Conservation (phyloP, 2,888 invertebrate species). For the Buathra laborator region DNA sequence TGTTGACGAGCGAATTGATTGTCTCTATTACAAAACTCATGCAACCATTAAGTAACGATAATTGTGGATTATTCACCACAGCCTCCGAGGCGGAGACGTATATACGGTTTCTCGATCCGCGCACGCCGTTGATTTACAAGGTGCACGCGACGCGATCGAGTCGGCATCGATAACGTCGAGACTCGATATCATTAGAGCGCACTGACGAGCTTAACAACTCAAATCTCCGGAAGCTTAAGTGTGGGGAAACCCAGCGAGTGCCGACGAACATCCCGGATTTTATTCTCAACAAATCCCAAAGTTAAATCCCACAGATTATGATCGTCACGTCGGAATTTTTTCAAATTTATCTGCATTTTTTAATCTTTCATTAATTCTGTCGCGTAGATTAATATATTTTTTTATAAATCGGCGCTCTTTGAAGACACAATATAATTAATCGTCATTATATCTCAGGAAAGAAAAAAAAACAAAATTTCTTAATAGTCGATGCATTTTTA, state of each 20-base stretch:
- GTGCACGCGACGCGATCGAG: slow-evolving; percentile 2
- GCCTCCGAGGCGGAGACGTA: neutral
- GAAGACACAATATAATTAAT: no score
- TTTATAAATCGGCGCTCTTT: neutral
- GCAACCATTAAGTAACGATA: slow-evolving; percentile 2
- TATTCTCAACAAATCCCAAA: slow-evolving; percentile 4
- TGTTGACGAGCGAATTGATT: neutral
- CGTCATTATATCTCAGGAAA: no score
- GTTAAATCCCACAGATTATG: neutral
- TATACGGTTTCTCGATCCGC: neutral
- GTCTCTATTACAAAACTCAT: neutral
- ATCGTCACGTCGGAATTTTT: neutral
- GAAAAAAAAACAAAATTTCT: no score
- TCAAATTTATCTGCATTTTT: neutral
- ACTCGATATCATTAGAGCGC: neutral
- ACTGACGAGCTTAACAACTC: neutral
- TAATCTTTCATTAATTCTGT: neutral
- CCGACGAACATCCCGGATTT: neutral
- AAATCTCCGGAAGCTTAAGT: slow-evolving; percentile 20
- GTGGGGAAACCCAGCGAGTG: slow-evolving; percentile 20
- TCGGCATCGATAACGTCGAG: slow-evolving; percentile 21
- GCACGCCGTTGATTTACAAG: slow-evolving; percentile 37
- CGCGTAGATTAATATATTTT: neutral
- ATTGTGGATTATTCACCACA: slow-evolving; percentile 32
- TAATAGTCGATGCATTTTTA: no score